Percentiles rank a stretch among this genome's conserved stretches.
Conservation (phyloP, 2,888 invertebrate genomes). For the Mylabris sibirica region DNA sequence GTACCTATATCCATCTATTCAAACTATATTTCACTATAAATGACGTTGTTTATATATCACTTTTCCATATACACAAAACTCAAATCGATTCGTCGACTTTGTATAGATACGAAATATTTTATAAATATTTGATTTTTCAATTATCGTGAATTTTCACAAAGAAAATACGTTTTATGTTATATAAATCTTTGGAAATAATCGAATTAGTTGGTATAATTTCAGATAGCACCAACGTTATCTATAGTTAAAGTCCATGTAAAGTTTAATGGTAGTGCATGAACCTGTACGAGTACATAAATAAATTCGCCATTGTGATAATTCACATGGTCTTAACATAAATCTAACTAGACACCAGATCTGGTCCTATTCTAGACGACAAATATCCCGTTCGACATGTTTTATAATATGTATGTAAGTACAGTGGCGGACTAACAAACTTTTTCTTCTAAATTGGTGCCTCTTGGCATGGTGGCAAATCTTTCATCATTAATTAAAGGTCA, state of each 20-base stretch:
- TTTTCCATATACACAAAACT: constrained; percentile 34
- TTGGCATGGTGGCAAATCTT: too few species aligned
- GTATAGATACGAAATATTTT: constrained; percentile 1
- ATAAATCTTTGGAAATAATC: constrained; percentile 25
- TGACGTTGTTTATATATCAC: constrained; percentile 61
- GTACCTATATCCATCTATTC: constrained; percentile 55
- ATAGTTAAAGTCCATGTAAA: constrained; percentile 31
- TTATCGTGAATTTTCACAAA: background rate
- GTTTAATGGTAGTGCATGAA: constrained; percentile 35
- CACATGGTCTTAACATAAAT: constrained; percentile 32
- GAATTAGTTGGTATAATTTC: constrained; percentile 32
- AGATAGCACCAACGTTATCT: constrained; percentile 31
- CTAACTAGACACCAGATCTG: constrained; percentile 16
- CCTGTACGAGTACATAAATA: constrained; percentile 29
- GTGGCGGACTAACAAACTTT: too few species aligned
- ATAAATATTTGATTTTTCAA: background rate
- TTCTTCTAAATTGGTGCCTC: too few species aligned
- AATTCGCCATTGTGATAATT: constrained; percentile 33
- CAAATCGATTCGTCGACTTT: background rate
- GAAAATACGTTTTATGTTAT: background rate
- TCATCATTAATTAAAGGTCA: too few species aligned
- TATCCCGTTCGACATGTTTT: constrained; percentile 11
- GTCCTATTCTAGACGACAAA: constrained; percentile 21
- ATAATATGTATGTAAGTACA: too few species aligned
- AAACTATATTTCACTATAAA: constrained; percentile 60